Evolutionary conservation across 2,113 vertebrate species (phyloP).

Genomic region (Oncorhynchus nerka): DNA sequence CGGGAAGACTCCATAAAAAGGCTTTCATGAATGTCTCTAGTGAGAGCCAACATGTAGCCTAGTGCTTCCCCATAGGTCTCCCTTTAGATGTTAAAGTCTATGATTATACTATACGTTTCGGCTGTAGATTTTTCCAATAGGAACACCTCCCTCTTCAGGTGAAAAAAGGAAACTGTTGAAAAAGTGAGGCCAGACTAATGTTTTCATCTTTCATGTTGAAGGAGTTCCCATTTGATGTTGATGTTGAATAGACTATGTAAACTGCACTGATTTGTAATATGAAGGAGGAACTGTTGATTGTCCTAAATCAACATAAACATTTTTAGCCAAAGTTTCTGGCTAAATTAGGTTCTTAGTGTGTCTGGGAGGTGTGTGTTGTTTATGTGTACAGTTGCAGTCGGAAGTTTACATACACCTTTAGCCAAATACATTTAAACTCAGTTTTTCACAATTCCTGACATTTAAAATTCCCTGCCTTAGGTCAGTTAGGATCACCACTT

Average conservation of each 20-base stretch:
- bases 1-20: background rate
- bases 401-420: too few species aligned
- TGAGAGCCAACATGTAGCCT: background rate
- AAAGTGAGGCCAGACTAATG: background rate
- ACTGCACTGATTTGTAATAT: too few species aligned
- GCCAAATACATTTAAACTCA: too few species aligned
- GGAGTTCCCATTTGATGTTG: too few species aligned
- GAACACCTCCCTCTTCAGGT: constrained; percentile 38
- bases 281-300: too few species aligned
- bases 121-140: background rate
- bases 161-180: background rate
- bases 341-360: background rate
- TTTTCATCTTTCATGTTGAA: background rate
- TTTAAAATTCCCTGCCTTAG: too few species aligned
- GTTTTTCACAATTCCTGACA: too few species aligned
- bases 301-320: background rate
- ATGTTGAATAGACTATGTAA: too few species aligned
- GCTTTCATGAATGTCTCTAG: background rate
- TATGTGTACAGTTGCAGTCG: background rate
- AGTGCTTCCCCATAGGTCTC: background rate
- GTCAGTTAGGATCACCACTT: too few species aligned
- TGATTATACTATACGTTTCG: too few species aligned
- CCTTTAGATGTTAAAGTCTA: too few species aligned
- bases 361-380: background rate
- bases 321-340: background rate